Conservation (phyloP, 2,113 vertebrate species). For the Callaeas wilsoni region DNA sequence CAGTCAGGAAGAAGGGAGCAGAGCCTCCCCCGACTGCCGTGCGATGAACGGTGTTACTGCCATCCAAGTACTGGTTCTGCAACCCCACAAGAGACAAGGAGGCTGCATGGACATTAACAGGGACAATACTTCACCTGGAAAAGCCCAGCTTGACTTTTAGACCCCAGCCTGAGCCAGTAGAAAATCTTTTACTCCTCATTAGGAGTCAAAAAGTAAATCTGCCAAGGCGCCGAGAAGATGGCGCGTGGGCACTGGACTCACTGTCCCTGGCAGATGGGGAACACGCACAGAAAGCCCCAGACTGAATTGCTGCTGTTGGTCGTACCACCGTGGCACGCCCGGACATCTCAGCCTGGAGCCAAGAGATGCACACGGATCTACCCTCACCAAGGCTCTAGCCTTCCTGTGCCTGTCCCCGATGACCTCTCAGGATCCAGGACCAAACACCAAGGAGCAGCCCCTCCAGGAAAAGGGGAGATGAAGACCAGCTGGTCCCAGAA, state of each 20-base stretch:
- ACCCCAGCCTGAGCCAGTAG: not conserved
- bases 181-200: not conserved
- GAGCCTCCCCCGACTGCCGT: rapidly evolving
- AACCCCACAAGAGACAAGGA: not conserved
- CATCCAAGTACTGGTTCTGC: not conserved
- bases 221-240: rapidly evolving
- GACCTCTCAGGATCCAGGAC: not conserved
- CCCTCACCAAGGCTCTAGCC: rapidly evolving
- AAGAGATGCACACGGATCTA: rapidly evolving
- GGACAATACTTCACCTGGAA: not conserved
- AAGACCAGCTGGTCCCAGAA: not conserved
- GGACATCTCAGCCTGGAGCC: not conserved
- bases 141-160: not conserved
- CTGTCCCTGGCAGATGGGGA: not conserved
- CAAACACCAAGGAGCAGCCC: not conserved
- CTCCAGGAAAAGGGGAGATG: not conserved
- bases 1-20: not conserved
- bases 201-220: not conserved
- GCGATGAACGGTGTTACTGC: rapidly evolving
- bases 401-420: not conserved
- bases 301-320: not conserved
- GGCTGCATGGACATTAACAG: rapidly evolving
- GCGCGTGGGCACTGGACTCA: rapidly evolving
- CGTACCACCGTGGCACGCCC: rapidly evolving
- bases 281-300: not conserved